These are phyloP conservation scores for Caenorhabditis latens DNA, from an alignment of 1,140 invertebrate genomes.

Conservation along the genomic window DNA sequence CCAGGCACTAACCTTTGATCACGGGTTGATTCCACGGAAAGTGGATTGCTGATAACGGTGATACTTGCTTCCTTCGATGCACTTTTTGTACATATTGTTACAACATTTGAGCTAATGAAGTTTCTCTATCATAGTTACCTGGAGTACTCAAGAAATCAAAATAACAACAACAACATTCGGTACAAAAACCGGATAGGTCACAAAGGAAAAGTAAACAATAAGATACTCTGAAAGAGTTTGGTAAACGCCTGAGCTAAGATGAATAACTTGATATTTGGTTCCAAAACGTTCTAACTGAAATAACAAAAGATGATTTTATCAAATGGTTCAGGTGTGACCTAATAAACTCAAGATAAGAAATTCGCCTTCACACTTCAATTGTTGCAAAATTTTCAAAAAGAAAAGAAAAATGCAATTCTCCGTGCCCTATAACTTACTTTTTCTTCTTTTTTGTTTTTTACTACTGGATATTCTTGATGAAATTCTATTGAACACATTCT, in stretches of 20 bases:
- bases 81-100: slow-evolving; percentile 43
- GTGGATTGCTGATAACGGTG: not conserved
- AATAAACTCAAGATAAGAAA: slow-evolving; percentile 7
- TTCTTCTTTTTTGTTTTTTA: not conserved
- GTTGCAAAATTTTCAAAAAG: not conserved
- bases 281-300: no score
- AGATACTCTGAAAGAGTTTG: no score
- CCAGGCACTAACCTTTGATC: slow-evolving; percentile 15
- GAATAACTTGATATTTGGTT: no score
- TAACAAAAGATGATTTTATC: not conserved
- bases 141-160: not conserved
- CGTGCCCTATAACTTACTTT: not conserved
- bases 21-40: slow-evolving; percentile 4
- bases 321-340: not conserved
- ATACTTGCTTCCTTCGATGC: not conserved
- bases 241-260: no score
- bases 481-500: not conserved
- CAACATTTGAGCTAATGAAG: not conserved
- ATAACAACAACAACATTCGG: not conserved
- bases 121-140: not conserved
- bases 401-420: not conserved
- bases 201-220: no score
- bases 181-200: no score
- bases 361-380: not conserved
- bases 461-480: slow-evolving; percentile 4